Evolutionary conservation across 2,888 invertebrate genomes (phyloP).

Genomic region (Stenodema calcarata): DNA sequence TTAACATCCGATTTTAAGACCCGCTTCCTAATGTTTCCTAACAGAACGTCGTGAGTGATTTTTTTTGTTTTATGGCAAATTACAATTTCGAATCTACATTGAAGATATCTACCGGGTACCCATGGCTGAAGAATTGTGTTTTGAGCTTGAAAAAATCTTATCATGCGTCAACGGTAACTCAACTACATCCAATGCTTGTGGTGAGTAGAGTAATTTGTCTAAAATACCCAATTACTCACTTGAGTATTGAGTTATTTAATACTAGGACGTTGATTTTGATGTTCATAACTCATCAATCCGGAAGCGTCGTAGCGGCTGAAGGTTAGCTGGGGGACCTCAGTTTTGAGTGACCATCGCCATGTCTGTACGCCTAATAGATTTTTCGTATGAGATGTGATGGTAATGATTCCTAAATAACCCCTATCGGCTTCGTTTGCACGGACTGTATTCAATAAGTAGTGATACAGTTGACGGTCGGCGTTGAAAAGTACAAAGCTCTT

Average conservation of each 20-base stretch:
- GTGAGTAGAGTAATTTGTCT: background rate
- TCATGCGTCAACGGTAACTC: background rate
- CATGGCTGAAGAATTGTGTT: background rate
- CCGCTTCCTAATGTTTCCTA: too few species aligned
- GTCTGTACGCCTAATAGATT: conserved; percentile 26
- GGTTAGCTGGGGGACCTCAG: background rate
- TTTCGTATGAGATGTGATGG: background rate
- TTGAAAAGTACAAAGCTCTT: too few species aligned
- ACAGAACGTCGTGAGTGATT: background rate
- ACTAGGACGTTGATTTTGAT: background rate
- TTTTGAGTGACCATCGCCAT: conserved; percentile 18
- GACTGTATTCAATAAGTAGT: too few species aligned
- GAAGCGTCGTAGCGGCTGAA: background rate
- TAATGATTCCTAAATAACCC: too few species aligned
- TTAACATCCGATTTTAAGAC: too few species aligned
- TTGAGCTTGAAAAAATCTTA: background rate
- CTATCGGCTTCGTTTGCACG: too few species aligned
- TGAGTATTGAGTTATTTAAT: background rate
- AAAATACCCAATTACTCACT: background rate
- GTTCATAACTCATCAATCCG: background rate
- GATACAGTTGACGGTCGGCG: too few species aligned
- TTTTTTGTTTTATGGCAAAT: background rate
- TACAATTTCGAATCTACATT: background rate
- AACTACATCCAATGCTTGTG: background rate
- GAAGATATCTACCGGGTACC: background rate